Conservation (phyloP, 37 sponge, comb jelly and placozoan species). For the Chondrilla cf. caribensis region DNA sequence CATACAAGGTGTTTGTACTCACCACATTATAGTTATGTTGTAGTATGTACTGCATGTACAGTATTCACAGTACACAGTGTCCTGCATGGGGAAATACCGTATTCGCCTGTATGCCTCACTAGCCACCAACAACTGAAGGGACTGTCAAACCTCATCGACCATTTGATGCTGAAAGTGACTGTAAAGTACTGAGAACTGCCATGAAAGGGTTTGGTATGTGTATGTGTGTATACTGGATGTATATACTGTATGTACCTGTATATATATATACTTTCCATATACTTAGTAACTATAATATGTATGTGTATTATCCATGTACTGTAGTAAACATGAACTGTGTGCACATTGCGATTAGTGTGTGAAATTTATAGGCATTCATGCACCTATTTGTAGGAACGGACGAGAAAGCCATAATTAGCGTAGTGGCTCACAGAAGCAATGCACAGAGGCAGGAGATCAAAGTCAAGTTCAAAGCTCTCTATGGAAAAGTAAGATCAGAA, state of each 20-base stretch:
- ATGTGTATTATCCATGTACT: too few relatives aligned
- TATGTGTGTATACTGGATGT: too few relatives aligned
- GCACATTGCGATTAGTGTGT: background rate
- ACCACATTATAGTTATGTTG: too few relatives aligned
- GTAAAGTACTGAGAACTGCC: conserved; percentile 62
- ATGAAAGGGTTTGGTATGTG: conserved; percentile 67
- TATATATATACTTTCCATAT: too few relatives aligned
- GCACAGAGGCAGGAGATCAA: conserved; percentile 6
- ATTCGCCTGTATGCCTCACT: too few relatives aligned
- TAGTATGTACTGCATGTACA: too few relatives aligned
- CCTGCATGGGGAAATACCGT: too few relatives aligned
- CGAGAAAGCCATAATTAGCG: conserved; percentile 7
- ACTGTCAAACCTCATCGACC: conserved; percentile 8
- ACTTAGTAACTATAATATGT: too few relatives aligned
- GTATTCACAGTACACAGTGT: too few relatives aligned
- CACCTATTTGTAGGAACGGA: background rate
- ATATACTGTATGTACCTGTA: too few relatives aligned
- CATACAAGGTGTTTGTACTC: too few relatives aligned
- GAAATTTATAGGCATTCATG: background rate
- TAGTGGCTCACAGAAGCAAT: background rate
- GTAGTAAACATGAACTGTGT: too few relatives aligned
- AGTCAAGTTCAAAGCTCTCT: background rate
- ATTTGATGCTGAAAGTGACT: conserved; percentile 77
- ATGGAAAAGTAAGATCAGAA: conserved; percentile 19
- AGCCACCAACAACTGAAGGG: background rate